phyloP scores from a whole-genome alignment of 2,888 invertebrate species.

The Cerastis leucographa region DNA sequence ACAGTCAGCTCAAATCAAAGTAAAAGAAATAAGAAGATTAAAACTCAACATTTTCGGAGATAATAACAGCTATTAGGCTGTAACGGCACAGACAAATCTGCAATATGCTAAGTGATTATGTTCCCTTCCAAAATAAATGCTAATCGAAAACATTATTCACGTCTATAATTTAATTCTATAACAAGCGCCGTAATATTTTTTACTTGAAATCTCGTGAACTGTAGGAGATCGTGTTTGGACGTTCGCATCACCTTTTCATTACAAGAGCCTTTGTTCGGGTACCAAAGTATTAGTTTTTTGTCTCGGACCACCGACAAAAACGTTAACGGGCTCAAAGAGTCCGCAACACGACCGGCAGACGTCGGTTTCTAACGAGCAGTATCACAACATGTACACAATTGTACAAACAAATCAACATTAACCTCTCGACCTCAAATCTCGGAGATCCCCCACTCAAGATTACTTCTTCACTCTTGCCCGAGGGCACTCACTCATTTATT shows the following conservation, averaged over 20 bases:
- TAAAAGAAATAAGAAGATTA: conserved; percentile 31
- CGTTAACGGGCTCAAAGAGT: conserved; percentile 73
- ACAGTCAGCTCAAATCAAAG: conserved; percentile 29
- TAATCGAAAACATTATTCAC: conserved; percentile 52
- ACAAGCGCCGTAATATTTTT: conserved; percentile 61
- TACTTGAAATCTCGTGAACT: conserved; percentile 60
- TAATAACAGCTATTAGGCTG: conserved; percentile 54
- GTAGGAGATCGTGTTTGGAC: conserved; percentile 62
- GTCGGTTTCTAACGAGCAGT: conserved; percentile 66
- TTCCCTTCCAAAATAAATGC: conserved; percentile 43
- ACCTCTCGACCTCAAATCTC: conserved; percentile 76
- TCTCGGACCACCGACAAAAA: conserved; percentile 77
- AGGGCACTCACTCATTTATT: conserved; percentile 77
- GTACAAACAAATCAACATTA: conserved; percentile 78
- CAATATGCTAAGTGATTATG: conserved; percentile 49
- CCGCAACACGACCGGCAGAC: conserved; percentile 66
- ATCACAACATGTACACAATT: conserved; percentile 71
- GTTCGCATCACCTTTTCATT: conserved; percentile 78
- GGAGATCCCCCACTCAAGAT: conserved; percentile 75
- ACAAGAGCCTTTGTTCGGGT: conserved; percentile 79
- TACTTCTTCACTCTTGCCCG: conserved; percentile 68
- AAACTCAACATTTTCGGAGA: conserved; percentile 34
- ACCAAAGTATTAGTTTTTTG: conserved; percentile 82
- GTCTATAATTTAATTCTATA: conserved; percentile 54
- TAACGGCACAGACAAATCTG: conserved; percentile 47